Percentiles rank a stretch among this genome's conserved stretches.
phyloP scores from a whole-genome alignment of 2,888 invertebrate genomes.

The Holacanthella duospinosa region DNA sequence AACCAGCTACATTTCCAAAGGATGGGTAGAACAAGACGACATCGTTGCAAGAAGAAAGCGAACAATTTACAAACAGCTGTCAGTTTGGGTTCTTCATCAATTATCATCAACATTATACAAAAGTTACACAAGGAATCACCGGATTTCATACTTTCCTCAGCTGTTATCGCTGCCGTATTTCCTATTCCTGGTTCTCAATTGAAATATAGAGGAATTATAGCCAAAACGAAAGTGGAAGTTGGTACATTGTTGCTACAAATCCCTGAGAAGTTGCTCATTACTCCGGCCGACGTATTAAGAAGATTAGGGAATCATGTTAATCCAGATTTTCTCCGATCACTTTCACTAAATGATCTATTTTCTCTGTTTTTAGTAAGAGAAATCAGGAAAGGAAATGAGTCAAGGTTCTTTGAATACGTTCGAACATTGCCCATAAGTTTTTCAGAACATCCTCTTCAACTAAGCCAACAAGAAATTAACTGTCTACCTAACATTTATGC shows the following conservation, averaged over 20 bases:
- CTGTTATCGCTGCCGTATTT: neutral
- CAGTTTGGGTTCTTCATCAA: neutral
- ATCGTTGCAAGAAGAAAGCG: neutral
- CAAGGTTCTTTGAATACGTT: slow-evolving; percentile 56
- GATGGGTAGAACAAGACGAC: slow-evolving; percentile 7
- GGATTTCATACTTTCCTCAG: neutral
- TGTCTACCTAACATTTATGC: slow-evolving; percentile 51
- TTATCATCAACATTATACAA: slow-evolving; percentile 15
- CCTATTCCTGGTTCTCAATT: neutral
- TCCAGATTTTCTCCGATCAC: neutral
- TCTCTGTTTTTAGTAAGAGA: slow-evolving; percentile 63
- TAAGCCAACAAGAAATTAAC: slow-evolving; percentile 48
- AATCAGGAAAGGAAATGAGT: slow-evolving; percentile 48
- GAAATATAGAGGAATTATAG: slow-evolving; percentile 26
- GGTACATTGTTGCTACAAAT: slow-evolving; percentile 18
- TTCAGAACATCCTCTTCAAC: slow-evolving; percentile 56
- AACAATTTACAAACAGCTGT: neutral
- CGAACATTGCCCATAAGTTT: slow-evolving; percentile 57
- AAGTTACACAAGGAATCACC: slow-evolving; percentile 12
- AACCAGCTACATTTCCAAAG: too few species aligned
- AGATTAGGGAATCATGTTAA: slow-evolving; percentile 14
- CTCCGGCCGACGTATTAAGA: neutral
- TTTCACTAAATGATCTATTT: slow-evolving; percentile 40
- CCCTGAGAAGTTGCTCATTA: slow-evolving; percentile 25
- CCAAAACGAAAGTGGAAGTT: slow-evolving; percentile 10